A percentile compares a stretch with the other conserved stretches of the same genome.
Conservation (phyloP, 1,140 invertebrate species). For the Rhopalosiphum padi region DNA sequence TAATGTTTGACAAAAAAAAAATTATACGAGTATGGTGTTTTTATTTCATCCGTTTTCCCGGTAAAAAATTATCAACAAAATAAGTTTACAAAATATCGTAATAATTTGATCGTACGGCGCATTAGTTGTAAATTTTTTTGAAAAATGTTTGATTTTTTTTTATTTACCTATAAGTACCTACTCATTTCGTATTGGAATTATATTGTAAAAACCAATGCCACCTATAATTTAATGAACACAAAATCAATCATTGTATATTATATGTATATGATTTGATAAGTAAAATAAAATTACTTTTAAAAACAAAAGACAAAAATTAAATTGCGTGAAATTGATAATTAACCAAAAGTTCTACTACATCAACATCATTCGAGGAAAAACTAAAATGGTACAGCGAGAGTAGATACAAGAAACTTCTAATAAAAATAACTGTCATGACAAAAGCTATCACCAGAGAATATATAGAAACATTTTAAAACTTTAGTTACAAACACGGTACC, state of each 20-base stretch:
- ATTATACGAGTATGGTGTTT: background rate
- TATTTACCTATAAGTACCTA: background rate
- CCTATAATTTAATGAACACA: background rate
- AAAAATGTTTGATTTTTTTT: background rate
- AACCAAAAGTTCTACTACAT: background rate
- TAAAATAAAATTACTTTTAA: background rate
- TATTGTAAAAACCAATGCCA: background rate
- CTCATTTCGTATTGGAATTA: background rate
- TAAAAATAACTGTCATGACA: background rate
- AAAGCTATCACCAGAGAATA: background rate
- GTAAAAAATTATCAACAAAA: background rate
- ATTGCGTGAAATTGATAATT: background rate
- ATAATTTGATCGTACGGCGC: background rate
- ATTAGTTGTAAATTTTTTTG: background rate
- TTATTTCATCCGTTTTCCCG: background rate
- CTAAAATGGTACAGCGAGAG: background rate
- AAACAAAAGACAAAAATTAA: background rate
- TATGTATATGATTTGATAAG: background rate
- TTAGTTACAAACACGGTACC: background rate
- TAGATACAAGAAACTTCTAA: background rate
- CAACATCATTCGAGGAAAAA: background rate
- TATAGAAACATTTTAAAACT: slow-evolving; percentile 4
- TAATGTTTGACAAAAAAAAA: background rate
- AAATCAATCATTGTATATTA: background rate
- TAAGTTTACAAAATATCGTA: background rate